Evolutionary conservation across 2,888 invertebrate genomes (phyloP).

Genomic region (Sepioteuthis lessoniana): DNA sequence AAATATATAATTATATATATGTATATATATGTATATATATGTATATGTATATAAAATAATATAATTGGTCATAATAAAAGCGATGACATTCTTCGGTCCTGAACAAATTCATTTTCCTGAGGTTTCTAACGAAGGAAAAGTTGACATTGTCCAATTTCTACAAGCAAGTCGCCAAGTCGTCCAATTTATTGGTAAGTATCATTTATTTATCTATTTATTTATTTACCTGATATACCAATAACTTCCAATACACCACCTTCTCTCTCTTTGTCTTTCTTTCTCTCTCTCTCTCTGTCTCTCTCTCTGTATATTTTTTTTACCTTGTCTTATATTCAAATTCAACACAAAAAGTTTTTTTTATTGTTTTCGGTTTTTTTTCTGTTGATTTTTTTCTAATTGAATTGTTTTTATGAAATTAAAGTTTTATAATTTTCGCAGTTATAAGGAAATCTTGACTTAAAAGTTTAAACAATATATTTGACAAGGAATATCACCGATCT

Average conservation of each 20-base stretch:
- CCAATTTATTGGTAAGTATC: constrained; percentile 51
- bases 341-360: no score
- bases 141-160: constrained; percentile 49
- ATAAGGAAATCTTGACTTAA: no score
- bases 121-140: constrained; percentile 44
- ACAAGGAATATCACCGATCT: no score
- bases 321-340: no score
- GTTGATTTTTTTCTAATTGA: no score
- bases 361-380: no score
- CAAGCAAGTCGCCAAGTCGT: constrained; percentile 50
- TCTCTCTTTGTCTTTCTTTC: background rate
- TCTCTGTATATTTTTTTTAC: no score
- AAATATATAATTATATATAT: background rate
- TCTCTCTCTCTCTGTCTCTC: background rate
- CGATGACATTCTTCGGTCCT: background rate
- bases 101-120: constrained; percentile 39
- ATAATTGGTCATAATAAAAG: background rate
- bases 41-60: background rate
- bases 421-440: no score
- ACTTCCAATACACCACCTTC: background rate
- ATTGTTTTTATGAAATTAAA: no score
- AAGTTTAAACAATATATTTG: no score
- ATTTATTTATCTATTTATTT: background rate
- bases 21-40: background rate
- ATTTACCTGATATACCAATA: background rate